Evolutionary conservation across 2,797 vertebrate genomes (phyloP).

Genomic region (Onychomys torridus): DNA sequence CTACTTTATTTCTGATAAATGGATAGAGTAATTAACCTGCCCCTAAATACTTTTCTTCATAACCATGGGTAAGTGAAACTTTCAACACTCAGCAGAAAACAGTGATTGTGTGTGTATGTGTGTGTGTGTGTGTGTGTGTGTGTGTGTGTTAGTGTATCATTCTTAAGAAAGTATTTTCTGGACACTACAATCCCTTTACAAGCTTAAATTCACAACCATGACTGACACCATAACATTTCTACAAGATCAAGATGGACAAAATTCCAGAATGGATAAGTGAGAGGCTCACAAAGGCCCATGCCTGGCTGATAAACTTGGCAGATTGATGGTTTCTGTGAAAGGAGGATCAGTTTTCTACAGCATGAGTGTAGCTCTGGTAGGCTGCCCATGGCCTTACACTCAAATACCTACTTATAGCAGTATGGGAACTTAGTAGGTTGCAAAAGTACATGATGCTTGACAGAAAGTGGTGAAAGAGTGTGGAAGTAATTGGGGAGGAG

Average conservation of each 20-base stretch:
- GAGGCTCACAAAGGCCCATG: not conserved
- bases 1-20: not conserved
- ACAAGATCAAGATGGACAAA: not conserved
- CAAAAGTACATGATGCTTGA: not conserved
- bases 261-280: not conserved
- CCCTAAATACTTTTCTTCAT: not conserved
- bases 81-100: not conserved
- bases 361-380: not conserved
- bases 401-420: not conserved
- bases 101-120: not conserved
- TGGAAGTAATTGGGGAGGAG: not conserved
- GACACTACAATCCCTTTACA: not conserved
- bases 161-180: not conserved
- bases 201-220: not conserved
- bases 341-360: not conserved
- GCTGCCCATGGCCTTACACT: not conserved
- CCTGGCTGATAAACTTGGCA: not conserved
- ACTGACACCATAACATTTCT: not conserved
- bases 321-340: not conserved
- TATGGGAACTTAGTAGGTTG: not conserved
- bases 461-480: not conserved
- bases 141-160: not conserved
- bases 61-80: not conserved
- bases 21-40: not conserved
- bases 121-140: not conserved